Conservation (phyloP, 2,888 invertebrate genomes). For the Agrochola litura region DNA sequence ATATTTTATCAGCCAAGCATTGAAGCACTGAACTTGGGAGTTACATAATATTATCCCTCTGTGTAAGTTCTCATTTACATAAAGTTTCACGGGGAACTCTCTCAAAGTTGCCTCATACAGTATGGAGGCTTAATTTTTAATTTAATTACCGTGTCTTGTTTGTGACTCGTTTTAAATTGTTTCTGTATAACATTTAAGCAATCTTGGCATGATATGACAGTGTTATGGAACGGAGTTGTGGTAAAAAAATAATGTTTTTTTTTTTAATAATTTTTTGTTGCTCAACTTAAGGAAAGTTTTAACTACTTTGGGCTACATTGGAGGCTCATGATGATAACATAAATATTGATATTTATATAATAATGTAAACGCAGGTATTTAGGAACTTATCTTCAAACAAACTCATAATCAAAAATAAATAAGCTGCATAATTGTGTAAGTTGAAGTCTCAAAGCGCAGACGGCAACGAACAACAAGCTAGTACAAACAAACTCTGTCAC, state of each 20-base stretch:
- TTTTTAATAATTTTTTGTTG: background rate
- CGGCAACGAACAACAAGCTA: slow-evolving; percentile 20
- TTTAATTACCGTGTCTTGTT: slow-evolving; percentile 52
- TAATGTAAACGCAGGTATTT: background rate
- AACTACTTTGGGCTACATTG: no score
- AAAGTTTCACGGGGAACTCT: slow-evolving; percentile 53
- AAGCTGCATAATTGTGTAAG: background rate
- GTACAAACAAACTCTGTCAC: slow-evolving; percentile 39
- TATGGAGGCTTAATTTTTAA: slow-evolving; percentile 46
- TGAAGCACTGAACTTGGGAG: slow-evolving; percentile 31
- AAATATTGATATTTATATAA: no score
- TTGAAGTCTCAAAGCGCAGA: slow-evolving; percentile 9
- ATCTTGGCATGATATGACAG: slow-evolving; percentile 6
- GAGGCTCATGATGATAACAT: no score
- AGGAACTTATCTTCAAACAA: no score
- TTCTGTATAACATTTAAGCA: slow-evolving; percentile 12
- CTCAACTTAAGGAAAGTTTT: background rate
- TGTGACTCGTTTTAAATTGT: slow-evolving; percentile 34
- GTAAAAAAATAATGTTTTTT: background rate
- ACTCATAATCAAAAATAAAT: background rate
- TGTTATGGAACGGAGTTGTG: background rate
- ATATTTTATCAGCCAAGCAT: slow-evolving; percentile 41
- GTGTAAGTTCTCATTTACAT: slow-evolving; percentile 59
- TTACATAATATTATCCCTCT: slow-evolving; percentile 46
- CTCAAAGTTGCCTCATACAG: slow-evolving; percentile 45